Percentiles rank a stretch among this genome's conserved stretches.
Evolutionary conservation across 2,888 invertebrate genomes (phyloP).

Genomic region (Drosophila picticornis): DNA sequence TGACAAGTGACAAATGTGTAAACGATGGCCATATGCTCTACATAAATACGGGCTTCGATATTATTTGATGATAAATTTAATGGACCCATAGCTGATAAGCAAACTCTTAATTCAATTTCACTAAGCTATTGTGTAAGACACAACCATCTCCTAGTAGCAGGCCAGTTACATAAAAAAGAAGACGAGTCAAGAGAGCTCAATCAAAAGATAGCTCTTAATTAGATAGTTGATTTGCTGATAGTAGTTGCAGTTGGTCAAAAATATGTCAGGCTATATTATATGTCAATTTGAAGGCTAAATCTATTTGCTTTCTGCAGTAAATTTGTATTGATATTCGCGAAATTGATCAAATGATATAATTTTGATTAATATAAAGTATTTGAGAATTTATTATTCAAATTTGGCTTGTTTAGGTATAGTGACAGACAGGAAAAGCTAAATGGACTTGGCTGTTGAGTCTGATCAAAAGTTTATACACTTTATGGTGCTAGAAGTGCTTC

Average conservation of each 20-base stretch:
- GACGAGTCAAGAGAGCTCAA: not conserved
- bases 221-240: not conserved
- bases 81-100: not conserved
- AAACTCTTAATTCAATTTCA: not conserved
- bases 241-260: not conserved
- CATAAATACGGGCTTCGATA: not conserved
- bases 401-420: not conserved
- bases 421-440: not conserved
- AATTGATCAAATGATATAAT: not conserved
- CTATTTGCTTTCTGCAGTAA: not conserved
- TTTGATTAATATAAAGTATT: fast-evolving
- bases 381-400: not conserved
- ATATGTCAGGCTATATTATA: not conserved
- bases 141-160: not conserved
- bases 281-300: not conserved
- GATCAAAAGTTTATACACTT: not conserved
- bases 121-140: not conserved
- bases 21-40: slow-evolving; percentile 27
- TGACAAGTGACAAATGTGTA: slow-evolving; percentile 39
- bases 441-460: not conserved
- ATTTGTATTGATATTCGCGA: not conserved
- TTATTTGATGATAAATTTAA: slow-evolving; percentile 4
- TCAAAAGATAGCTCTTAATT: not conserved
- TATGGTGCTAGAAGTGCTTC: not conserved
- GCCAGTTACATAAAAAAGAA: not conserved